Evolutionary conservation across 2,797 vertebrate genomes (phyloP).

Genomic region (Capromys pilorides): DNA sequence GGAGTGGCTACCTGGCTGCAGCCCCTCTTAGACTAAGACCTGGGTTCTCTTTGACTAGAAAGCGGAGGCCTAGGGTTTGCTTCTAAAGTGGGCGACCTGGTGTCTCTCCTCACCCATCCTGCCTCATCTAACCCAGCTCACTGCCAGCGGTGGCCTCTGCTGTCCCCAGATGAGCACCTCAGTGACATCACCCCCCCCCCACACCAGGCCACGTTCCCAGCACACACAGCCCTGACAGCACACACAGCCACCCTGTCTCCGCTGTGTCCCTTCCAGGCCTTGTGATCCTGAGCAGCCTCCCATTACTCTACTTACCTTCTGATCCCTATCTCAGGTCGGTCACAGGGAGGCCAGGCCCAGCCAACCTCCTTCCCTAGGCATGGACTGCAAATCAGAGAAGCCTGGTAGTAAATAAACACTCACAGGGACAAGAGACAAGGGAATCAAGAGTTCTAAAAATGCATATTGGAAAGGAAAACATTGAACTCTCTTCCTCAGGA

Average conservation of each 20-base stretch:
- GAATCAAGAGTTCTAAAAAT: background rate
- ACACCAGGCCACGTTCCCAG: background rate
- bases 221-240: background rate
- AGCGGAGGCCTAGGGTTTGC: too few species aligned
- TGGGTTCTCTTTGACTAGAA: background rate
- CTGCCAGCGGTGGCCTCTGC: background rate
- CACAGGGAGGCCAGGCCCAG: background rate
- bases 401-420: background rate
- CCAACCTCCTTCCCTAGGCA: background rate
- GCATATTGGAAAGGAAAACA: background rate
- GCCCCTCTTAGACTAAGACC: background rate
- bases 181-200: background rate
- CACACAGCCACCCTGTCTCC: rapidly evolving
- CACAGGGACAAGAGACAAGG: background rate
- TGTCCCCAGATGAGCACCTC: background rate
- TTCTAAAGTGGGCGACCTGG: background rate
- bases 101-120: rapidly evolving
- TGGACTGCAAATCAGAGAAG: background rate
- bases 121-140: background rate
- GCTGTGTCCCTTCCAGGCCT: background rate
- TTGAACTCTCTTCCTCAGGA: background rate
- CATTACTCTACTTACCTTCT: background rate
- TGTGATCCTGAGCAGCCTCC: background rate
- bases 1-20: background rate
- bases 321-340: background rate